Evolutionary conservation across 2,888 invertebrate genomes (phyloP).

Genomic region (Oscheius sp.): DNA sequence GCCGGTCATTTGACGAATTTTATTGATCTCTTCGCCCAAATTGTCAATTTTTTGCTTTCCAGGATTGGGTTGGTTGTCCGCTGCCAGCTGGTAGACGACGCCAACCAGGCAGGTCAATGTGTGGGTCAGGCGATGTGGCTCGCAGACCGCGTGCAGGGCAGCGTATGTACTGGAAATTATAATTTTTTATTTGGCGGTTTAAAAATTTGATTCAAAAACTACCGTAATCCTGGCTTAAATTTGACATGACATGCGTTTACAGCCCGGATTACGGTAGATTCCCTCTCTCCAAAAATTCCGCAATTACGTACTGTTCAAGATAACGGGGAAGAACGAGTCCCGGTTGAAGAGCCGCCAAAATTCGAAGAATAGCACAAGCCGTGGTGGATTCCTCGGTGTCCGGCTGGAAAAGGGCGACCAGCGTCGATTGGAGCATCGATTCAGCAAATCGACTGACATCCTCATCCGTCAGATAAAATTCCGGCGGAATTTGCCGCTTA

Average conservation of each 20-base stretch:
- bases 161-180: slow-evolving; percentile 37
- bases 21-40: slow-evolving; percentile 2
- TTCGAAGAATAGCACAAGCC: slow-evolving; percentile 10
- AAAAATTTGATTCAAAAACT: no score
- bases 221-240: no score
- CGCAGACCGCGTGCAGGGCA: slow-evolving; percentile 40
- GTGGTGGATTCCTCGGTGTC: background rate
- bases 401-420: slow-evolving; percentile 25
- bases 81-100: slow-evolving; percentile 31
- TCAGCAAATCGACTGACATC: slow-evolving; percentile 38
- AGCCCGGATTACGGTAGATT: background rate
- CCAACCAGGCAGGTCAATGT: slow-evolving; percentile 32
- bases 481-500: slow-evolving; percentile 36
- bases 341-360: slow-evolving; percentile 43
- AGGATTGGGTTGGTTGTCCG: background rate
- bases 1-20: background rate
- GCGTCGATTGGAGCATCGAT: slow-evolving; percentile 16
- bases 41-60: background rate
- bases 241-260: no score
- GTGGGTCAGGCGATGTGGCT: slow-evolving; percentile 43
- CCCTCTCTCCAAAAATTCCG: background rate
- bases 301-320: slow-evolving; percentile 49
- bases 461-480: slow-evolving; percentile 45
- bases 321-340: slow-evolving; percentile 48
- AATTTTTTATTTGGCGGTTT: no score